Evolutionary conservation across 2,797 vertebrate genomes (phyloP), one percentile per base, ranked within the genome.

Genomic region (Sebastes vulpes): DNA sequence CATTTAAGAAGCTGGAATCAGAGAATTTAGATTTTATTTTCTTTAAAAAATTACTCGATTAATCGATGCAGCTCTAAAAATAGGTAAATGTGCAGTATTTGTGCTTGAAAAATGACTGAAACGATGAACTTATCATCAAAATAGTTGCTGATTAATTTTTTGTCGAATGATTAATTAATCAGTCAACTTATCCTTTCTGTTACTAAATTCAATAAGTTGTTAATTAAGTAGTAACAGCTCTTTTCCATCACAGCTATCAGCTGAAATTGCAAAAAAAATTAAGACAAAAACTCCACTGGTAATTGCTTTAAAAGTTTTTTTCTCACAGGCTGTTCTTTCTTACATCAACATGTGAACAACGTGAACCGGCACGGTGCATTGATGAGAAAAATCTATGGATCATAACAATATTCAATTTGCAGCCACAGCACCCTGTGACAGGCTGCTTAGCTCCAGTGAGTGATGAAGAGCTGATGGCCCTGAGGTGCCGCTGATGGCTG

Each of bases 331-430:
- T 54, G 67, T 48, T 73, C 48, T 16, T n/a, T 66, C 57, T 64
- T 38, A 61, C 23, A 65, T 77, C 77, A 86, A 82, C 79, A 76
- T 68, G 82, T 86, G 74, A 78, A 74, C 79, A 83, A 69, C 70
- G 65, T 25, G 57, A 66, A 35, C 35, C 26, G 20, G 23, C 65
- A 73, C 12, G 28, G 50, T 26, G 72, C 75, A 69, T 56, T 72
- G 82, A 89, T 92, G 93, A 88, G 92, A 93, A 86, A 81, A 87
- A 84, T 81, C 71, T 60, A 71, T 56, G 70, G 74, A 79, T 92
- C 83, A 84, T 89, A 90, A 93, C 90, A 94, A 94, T 93, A 95
- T 95, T 93, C 90, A 93, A 91, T 95, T 93, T 92, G 84, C 92
- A 79, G 79, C 83, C 83, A 86, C 93, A 93, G 88, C 81, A 75